A percentile compares a stretch with the other conserved stretches of the same genome.
Evolutionary conservation across 2,888 invertebrate species (phyloP).

Genomic region (Xanthia togata): DNA sequence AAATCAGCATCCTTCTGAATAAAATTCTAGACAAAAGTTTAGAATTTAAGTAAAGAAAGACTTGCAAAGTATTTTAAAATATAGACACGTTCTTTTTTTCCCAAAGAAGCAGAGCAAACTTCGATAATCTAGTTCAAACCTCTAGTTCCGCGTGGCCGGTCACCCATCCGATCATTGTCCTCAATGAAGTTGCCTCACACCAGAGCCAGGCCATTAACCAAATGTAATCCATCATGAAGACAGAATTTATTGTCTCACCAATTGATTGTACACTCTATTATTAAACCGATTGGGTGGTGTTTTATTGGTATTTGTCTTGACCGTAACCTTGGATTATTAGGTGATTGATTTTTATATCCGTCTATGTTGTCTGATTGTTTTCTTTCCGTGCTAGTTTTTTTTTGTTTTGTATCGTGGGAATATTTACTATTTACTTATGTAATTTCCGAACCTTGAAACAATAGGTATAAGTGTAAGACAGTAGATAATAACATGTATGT

Average conservation of each 20-base stretch:
- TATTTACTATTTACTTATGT: conserved; percentile 19
- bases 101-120: background rate
- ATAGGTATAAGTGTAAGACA: background rate
- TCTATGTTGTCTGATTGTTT: conserved; percentile 15
- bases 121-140: conserved; percentile 4
- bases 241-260: conserved; percentile 35
- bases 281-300: background rate
- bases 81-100: background rate
- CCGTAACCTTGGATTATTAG: conserved; percentile 65
- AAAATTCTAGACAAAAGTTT: background rate
- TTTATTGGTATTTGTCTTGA: conserved; percentile 46
- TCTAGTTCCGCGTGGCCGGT: conserved; percentile 33
- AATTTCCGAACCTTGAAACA: background rate
- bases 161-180: conserved; percentile 54
- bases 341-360: conserved; percentile 57
- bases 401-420: conserved; percentile 18
- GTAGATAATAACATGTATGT: too few relatives aligned
- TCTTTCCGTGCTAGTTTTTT: conserved; percentile 29
- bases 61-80: background rate
- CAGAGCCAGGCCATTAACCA: conserved; percentile 27
- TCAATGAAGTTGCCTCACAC: conserved; percentile 54
- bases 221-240: conserved; percentile 46
- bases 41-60: background rate
- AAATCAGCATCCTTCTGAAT: background rate
- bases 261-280: conserved; percentile 31